Percentiles rank a stretch among this genome's conserved stretches.
Evolutionary conservation across 1,140 invertebrate species (phyloP).

Genomic region (Drosophila azteca): DNA sequence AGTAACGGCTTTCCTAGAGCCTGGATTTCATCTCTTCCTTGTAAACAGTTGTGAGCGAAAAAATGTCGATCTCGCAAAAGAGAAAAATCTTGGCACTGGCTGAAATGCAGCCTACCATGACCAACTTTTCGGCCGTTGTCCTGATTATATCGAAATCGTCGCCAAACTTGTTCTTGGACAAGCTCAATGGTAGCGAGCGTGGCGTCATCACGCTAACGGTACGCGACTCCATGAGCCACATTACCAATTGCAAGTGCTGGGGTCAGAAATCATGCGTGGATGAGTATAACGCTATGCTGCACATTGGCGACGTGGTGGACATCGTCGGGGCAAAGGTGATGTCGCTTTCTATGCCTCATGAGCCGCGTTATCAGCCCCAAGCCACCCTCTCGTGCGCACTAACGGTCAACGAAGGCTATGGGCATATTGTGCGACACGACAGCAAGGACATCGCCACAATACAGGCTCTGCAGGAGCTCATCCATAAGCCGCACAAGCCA

Average conservation of each 20-base stretch:
- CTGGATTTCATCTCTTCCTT: neutral
- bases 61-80: conserved; percentile 18
- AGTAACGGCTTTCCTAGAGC: conserved; percentile 19
- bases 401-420: conserved; percentile 85
- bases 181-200: conserved; percentile 47
- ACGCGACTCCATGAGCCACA: conserved; percentile 56
- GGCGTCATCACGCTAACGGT: conserved; percentile 73
- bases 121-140: conserved; percentile 43
- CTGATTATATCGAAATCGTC: conserved; percentile 68
- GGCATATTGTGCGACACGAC: conserved; percentile 83
- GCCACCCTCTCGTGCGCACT: conserved; percentile 84
- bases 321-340: conserved; percentile 52
- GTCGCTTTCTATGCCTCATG: conserved; percentile 1
- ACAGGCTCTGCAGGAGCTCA: conserved; percentile 59
- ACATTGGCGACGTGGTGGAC: conserved; percentile 70
- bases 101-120: conserved; percentile 60
- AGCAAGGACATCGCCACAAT: conserved; percentile 71
- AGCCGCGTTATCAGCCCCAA: conserved; percentile 84
- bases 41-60: neutral
- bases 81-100: conserved; percentile 15
- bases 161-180: conserved; percentile 60
- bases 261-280: conserved; percentile 55
- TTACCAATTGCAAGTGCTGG: conserved; percentile 78
- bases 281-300: conserved; percentile 52
- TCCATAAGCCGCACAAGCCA: conserved; percentile 84